Base-by-base conservation (phyloP, 2,797 vertebrate species). In the Gymnoscopelus microlampas region DNA sequence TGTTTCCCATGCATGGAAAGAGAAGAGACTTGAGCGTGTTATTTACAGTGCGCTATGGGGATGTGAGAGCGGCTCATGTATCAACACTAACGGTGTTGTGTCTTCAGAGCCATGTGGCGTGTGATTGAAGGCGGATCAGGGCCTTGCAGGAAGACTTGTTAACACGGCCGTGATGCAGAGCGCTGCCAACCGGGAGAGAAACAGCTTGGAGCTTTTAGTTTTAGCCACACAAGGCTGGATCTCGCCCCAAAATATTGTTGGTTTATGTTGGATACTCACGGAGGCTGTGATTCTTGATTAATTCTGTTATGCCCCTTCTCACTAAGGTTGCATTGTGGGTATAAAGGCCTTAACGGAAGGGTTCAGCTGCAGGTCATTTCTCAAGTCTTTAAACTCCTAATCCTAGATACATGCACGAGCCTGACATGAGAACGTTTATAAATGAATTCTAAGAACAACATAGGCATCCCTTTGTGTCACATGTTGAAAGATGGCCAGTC, bases 51-150 rank as follows among this genome's bases (percentile, higher is more conserved):
- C 76, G 64, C 70, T 55, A 58, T 47, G 61, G 35, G 78, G 83
- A 81, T 89, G 68, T 84, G 88, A 65, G 72, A 24, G 75, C 63
- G 55, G 80, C 75, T 85, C 81, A 70, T 68, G 61, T 81, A 24
- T 85, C 78, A 83, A 76, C 73, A 80, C 69, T 70, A 56, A 73
- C 69, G 60, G 48, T 84, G 78, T 85, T 85, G 80, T 89, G 86
- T 85, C 78, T 89, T 63, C 71, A 77, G 73, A 78, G 74, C 70
- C 67, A 49, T 49, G 44, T 26, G 23, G 56, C 48, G 13, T 76
- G 26, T 63, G 61, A 74, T 58, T 10, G 72, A 66, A 35, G 54
- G 68, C 68, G 75, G 81, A 77, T 81, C 77, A 74, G 68, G 63
- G 62, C 64, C n/a, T 58, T 58, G 76, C 44, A 39, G 47, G 53